phyloP scores from a whole-genome alignment of 2,797 vertebrate genomes.

The Gorsachius magnificus region DNA sequence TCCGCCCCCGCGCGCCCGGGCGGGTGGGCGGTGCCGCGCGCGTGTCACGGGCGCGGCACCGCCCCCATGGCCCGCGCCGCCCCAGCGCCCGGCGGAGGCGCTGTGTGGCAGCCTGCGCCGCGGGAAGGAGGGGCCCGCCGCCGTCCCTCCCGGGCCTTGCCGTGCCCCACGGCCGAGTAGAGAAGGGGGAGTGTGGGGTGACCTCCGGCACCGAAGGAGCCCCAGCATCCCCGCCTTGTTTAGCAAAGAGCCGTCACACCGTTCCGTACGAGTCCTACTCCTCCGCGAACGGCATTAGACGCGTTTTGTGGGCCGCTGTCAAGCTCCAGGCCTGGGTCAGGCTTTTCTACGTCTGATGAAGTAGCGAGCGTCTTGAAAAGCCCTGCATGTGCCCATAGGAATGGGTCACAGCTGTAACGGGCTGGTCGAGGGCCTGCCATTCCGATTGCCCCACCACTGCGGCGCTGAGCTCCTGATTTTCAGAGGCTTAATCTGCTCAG shows the following conservation, averaged over 20 bases:
- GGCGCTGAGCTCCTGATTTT: rapidly evolving
- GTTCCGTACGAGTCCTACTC: rapidly evolving
- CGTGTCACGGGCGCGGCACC: not conserved
- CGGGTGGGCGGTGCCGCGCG: not conserved
- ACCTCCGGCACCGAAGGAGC: rapidly evolving
- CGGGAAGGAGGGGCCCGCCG: not conserved
- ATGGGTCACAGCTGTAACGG: rapidly evolving
- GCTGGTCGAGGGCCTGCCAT: rapidly evolving
- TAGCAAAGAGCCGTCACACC: rapidly evolving
- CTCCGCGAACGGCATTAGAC: rapidly evolving
- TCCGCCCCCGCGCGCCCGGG: not conserved
- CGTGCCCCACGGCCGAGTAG: rapidly evolving
- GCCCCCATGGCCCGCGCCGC: not conserved
- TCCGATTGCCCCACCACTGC: rapidly evolving
- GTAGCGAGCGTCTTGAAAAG: rapidly evolving
- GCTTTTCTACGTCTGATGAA: rapidly evolving
- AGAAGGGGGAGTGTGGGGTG: rapidly evolving
- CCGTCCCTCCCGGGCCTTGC: too few relatives aligned
- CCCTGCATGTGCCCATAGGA: rapidly evolving
- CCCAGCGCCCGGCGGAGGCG: not conserved
- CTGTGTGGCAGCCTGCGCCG: not conserved
- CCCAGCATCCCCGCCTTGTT: rapidly evolving
- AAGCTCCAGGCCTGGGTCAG: too few relatives aligned
- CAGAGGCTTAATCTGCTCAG: not conserved
- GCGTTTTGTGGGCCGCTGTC: rapidly evolving